Evolutionary conservation across 2,113 vertebrate genomes (phyloP).

Genomic region (Cebidichthys violaceus): DNA sequence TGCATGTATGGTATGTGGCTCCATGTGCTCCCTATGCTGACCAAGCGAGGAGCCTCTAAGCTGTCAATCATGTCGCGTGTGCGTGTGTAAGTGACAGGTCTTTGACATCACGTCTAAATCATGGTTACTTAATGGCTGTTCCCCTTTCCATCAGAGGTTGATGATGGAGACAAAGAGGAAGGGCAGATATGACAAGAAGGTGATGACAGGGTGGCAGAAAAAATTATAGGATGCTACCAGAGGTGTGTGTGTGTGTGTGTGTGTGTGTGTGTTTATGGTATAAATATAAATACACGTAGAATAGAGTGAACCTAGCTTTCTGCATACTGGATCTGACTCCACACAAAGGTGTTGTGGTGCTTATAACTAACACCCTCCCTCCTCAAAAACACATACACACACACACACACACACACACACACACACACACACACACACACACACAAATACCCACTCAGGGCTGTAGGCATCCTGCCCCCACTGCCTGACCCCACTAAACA

Average conservation of each 20-base stretch:
- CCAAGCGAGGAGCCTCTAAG: constrained; percentile 14
- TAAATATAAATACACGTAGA: constrained; percentile 21
- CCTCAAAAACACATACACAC: constrained; percentile 43
- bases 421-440: constrained; percentile 47
- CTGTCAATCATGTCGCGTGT: constrained; percentile 45
- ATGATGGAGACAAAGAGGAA: constrained; percentile 63
- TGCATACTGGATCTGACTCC: constrained; percentile 56
- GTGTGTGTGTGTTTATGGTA: background rate
- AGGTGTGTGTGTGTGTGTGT: constrained; percentile 1
- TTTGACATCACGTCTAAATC: constrained; percentile 58
- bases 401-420: constrained; percentile 40
- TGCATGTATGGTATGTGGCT: background rate
- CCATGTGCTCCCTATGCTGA: constrained; percentile 26
- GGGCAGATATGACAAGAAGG: constrained; percentile 47
- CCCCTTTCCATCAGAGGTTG: constrained; percentile 30
- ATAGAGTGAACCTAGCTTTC: constrained; percentile 7
- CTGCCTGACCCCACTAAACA: constrained; percentile 84
- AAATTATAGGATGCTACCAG: constrained; percentile 46
- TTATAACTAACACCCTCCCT: constrained; percentile 24
- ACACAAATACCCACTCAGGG: constrained; percentile 54
- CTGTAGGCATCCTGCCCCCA: constrained; percentile 72
- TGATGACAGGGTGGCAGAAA: constrained; percentile 50
- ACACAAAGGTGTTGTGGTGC: constrained; percentile 58
- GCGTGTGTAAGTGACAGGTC: constrained; percentile 45
- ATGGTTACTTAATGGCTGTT: constrained; percentile 54